These are phyloP conservation scores for Gopherus evgoodei DNA, from an alignment of 2,113 vertebrate genomes.

Conservation along the genomic window DNA sequence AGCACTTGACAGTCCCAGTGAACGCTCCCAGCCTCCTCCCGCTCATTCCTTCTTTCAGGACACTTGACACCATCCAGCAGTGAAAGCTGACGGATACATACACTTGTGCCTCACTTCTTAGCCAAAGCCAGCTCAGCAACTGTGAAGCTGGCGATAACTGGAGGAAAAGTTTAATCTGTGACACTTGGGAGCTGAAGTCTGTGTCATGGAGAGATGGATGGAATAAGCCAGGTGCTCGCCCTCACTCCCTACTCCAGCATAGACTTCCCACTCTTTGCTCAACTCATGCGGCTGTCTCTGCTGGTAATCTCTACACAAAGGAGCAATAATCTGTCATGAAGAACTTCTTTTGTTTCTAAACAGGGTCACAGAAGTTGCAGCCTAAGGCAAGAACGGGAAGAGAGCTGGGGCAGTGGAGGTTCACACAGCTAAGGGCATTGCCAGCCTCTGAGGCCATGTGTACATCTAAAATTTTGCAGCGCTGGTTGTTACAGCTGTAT, in stretches of 20 bases:
- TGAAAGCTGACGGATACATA: neutral
- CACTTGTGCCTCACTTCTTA: constrained; percentile 37
- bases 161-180: neutral
- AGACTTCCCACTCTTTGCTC: neutral
- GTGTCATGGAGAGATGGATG: too few species aligned
- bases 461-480: too few species aligned
- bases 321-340: neutral
- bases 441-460: neutral
- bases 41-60: neutral
- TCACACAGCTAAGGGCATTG: neutral
- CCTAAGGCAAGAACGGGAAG: neutral
- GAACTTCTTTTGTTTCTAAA: neutral
- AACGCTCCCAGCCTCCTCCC: neutral
- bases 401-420: neutral
- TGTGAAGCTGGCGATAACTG: neutral
- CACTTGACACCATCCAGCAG: neutral
- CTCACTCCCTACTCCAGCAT: neutral
- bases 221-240: neutral
- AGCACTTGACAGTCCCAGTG: neutral
- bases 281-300: neutral
- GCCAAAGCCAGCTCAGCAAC: constrained; percentile 25
- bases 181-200: neutral
- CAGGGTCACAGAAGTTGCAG: neutral
- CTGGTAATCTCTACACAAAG: neutral
- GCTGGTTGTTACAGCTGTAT: too few species aligned